phyloP scores from a whole-genome alignment of 64 coral and sea anemone species.

The Dendrophyllia cribrosa region DNA sequence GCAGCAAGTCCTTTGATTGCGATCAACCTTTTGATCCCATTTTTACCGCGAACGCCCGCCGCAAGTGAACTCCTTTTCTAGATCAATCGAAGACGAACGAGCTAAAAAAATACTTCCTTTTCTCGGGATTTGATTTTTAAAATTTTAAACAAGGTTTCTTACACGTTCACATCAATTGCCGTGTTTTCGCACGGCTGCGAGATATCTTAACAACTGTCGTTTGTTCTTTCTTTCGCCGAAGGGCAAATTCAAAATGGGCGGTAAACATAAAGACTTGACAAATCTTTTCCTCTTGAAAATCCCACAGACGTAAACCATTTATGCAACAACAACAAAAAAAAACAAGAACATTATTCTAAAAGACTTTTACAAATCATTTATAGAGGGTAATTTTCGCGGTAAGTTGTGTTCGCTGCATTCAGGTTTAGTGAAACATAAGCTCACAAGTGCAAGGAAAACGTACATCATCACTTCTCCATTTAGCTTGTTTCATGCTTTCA shows the following conservation, averaged over 20 bases:
- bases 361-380: neutral
- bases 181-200: neutral
- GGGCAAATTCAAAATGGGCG: slow-evolving; percentile 28
- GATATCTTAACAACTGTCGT: neutral
- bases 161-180: neutral
- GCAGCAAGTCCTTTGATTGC: slow-evolving; percentile 18
- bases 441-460: slow-evolving; percentile 69
- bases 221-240: slow-evolving; percentile 19
- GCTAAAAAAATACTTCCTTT: neutral
- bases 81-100: neutral
- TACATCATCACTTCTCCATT: slow-evolving; percentile 91
- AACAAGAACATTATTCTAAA: neutral
- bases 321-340: neutral
- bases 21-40: slow-evolving; percentile 67
- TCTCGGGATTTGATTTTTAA: neutral
- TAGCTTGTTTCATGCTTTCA: slow-evolving; percentile 93
- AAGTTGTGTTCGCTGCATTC: neutral
- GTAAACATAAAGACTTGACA: neutral
- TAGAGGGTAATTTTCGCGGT: neutral
- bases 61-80: neutral
- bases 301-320: neutral
- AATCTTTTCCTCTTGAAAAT: neutral
- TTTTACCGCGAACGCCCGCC: neutral
- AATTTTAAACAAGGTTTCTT: neutral
- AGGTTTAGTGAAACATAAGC: neutral